phyloP scores from a whole-genome alignment of 92 coral and sea anemone genomes.

The Epizoanthus scotinus region DNA sequence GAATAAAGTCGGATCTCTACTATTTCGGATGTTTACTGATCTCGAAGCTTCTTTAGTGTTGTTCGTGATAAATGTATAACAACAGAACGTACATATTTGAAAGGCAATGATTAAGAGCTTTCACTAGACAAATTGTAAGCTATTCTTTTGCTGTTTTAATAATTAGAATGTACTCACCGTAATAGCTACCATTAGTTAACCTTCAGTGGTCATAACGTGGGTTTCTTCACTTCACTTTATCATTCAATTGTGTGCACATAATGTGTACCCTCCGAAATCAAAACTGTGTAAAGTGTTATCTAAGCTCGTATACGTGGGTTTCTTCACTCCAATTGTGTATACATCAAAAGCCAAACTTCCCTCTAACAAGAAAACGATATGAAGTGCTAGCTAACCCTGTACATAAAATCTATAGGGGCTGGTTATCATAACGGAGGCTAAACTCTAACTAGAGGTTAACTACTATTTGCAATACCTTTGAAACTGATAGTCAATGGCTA shows the following conservation, averaged over 20 bases:
- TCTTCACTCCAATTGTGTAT: not conserved
- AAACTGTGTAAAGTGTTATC: too few relatives aligned
- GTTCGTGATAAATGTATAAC: not conserved
- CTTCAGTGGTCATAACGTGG: not conserved
- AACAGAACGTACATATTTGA: not conserved
- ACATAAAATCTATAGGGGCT: too few relatives aligned
- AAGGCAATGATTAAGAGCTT: not conserved
- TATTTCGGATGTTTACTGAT: too few relatives aligned
- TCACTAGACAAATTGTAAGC: not conserved
- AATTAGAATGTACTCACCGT: conserved; percentile 14
- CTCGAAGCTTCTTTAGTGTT: not conserved
- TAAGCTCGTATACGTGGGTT: too few relatives aligned
- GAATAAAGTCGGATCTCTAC: too few relatives aligned
- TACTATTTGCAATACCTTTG: too few relatives aligned
- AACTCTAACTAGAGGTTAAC: not conserved
- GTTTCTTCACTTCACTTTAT: not conserved
- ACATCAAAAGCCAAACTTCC: too few relatives aligned
- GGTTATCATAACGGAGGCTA: too few relatives aligned
- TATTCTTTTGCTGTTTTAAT: not conserved
- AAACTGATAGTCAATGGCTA: not conserved
- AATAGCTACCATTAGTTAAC: not conserved
- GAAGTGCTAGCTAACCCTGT: not conserved
- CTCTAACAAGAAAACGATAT: not conserved
- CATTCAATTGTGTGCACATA: not conserved
- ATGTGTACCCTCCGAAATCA: too few relatives aligned